A percentile compares a stretch with the other conserved stretches of the same genome.
These are phyloP conservation scores for Progne subis DNA, from an alignment of 2,113 vertebrate species.

Conservation along the genomic window DNA sequence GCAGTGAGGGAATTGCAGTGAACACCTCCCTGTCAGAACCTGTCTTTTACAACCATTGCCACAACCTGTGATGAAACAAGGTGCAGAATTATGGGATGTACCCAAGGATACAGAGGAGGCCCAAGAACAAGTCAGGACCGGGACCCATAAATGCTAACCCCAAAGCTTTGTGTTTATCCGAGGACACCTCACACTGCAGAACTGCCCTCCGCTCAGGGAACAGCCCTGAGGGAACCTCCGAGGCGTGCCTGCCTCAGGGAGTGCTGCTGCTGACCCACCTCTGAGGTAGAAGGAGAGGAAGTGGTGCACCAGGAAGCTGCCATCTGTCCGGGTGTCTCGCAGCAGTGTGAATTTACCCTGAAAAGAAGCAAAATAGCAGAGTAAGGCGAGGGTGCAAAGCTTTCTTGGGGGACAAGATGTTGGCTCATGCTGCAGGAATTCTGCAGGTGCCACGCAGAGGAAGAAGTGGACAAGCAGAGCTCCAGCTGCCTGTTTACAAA, in stretches of 20 bases:
- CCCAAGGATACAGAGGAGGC: neutral
- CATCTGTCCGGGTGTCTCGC: constrained; percentile 84
- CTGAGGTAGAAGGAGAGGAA: constrained; percentile 92
- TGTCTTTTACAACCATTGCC: accelerated
- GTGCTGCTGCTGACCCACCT: constrained; percentile 72
- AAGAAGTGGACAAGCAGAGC: neutral
- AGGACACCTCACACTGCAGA: neutral
- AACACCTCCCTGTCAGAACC: neutral
- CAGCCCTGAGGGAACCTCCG: neutral
- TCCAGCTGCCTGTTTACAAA: neutral
- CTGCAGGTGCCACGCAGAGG: neutral
- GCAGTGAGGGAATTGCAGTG: neutral
- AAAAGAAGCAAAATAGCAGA: neutral
- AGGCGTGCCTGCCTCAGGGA: neutral
- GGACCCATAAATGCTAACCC: neutral
- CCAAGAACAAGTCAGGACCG: neutral
- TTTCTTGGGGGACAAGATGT: neutral
- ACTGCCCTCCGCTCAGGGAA: neutral
- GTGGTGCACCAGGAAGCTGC: constrained; percentile 92
- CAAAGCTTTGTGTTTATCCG: accelerated
- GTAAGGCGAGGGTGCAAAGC: neutral
- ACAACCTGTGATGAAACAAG: accelerated
- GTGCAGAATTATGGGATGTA: neutral
- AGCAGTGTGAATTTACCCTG: constrained; percentile 85
- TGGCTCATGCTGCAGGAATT: neutral